A percentile compares a stretch with the other conserved stretches of the same genome.
phyloP scores from a whole-genome alignment of 1,140 invertebrate genomes.

The Caenorhabditis remanei region DNA sequence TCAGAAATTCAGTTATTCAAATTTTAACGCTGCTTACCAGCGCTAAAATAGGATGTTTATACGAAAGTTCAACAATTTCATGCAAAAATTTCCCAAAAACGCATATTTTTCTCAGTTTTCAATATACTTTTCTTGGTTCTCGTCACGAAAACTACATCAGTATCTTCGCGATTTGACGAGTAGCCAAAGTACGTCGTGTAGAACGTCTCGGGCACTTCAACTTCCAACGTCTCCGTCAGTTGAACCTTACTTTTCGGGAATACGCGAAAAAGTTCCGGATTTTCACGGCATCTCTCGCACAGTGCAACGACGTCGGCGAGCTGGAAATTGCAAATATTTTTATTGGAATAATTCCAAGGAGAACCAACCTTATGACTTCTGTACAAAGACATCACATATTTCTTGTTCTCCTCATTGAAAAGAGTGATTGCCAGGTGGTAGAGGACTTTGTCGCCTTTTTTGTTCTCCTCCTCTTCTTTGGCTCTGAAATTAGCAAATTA shows the following conservation, averaged over 20 bases:
- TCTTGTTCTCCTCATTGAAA: conserved; percentile 37
- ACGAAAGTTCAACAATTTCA: too few species aligned
- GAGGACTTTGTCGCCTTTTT: neutral
- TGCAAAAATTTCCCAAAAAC: too few species aligned
- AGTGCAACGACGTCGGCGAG: conserved; percentile 58
- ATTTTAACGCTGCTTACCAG: too few species aligned
- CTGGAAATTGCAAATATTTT: conserved; percentile 38
- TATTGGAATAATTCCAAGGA: neutral
- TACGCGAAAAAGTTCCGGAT: conserved; percentile 49
- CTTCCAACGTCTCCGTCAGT: neutral
- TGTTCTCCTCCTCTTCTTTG: conserved; percentile 4
- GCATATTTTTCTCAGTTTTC: too few species aligned
- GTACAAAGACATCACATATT: conserved; percentile 49
- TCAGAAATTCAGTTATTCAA: too few species aligned
- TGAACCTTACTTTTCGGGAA: conserved; percentile 51
- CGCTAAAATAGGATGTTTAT: too few species aligned
- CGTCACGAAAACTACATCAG: too few species aligned
- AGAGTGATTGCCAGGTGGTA: conserved; percentile 57
- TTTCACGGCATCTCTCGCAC: conserved; percentile 57
- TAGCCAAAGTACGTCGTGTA: neutral
- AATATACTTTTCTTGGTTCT: too few species aligned
- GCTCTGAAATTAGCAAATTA: neutral
- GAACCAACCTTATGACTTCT: conserved; percentile 55
- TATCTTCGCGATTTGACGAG: neutral
- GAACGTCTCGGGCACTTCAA: neutral